These are phyloP conservation scores for Penaeus monodon DNA, from an alignment of 2,888 invertebrate genomes.

Conservation along the genomic window DNA sequence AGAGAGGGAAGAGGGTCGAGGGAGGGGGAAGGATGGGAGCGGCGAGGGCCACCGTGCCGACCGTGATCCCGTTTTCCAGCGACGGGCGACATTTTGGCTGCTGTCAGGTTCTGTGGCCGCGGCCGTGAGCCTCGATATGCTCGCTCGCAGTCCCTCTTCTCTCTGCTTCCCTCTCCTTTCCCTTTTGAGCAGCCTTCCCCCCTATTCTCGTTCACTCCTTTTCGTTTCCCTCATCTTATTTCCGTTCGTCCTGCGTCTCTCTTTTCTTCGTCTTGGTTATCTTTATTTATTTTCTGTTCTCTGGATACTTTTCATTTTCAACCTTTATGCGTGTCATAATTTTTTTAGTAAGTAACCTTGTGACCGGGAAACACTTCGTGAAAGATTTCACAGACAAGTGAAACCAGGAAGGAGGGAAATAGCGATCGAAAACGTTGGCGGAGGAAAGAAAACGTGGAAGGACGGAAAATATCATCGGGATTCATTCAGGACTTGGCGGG, in stretches of 20 bases:
- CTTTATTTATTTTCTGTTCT: too few species aligned
- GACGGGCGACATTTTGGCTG: background rate
- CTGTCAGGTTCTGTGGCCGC: background rate
- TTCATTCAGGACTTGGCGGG: too few species aligned
- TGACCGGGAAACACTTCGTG: too few species aligned
- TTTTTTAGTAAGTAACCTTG: too few species aligned
- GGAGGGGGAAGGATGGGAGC: background rate
- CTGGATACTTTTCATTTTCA: too few species aligned
- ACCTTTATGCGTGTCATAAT: too few species aligned
- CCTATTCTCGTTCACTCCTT: background rate
- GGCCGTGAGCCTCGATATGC: background rate
- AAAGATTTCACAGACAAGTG: too few species aligned
- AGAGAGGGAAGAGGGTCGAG: conserved; percentile 17
- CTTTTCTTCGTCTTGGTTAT: background rate
- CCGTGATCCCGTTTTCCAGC: too few species aligned
- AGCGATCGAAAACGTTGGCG: background rate
- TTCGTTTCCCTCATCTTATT: background rate
- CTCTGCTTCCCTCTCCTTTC: background rate
- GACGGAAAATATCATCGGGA: background rate
- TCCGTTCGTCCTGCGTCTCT: background rate
- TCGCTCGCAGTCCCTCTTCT: background rate
- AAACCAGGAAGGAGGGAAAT: conserved; percentile 1
- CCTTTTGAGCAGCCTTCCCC: background rate
- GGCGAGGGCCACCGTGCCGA: background rate
- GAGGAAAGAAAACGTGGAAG: background rate